These are phyloP conservation scores for Hippasteria phrygiana DNA, from an alignment of 53 echinoderm and acorn worm genomes.

Conservation along the genomic window DNA sequence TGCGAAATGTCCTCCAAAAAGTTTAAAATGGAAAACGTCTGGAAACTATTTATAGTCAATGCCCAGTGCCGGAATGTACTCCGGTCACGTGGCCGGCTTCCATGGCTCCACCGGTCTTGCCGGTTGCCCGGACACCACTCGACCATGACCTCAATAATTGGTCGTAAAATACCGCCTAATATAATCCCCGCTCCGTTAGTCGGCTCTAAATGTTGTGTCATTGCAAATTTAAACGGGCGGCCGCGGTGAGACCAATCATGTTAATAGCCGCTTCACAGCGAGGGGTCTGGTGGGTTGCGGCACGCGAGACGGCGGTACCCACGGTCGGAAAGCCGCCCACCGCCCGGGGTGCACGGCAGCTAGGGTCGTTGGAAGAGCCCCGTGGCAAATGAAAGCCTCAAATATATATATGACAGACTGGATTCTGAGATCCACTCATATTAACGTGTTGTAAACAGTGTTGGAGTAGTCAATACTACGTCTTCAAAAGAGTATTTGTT, in stretches of 20 bases:
- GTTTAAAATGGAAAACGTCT: background rate
- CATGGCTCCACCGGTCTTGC: constrained; percentile 4
- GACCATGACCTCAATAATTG: constrained; percentile 64
- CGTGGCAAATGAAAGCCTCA: too few species aligned
- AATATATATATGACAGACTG: too few species aligned
- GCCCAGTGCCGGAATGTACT: constrained; percentile 3
- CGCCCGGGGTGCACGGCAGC: background rate
- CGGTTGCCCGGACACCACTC: constrained; percentile 13
- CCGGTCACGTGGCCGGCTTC: constrained; percentile 49
- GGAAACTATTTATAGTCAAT: background rate
- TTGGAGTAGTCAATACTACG: too few species aligned
- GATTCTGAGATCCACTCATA: too few species aligned
- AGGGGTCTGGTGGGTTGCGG: constrained; percentile 20
- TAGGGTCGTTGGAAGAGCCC: background rate
- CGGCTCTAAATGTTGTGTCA: background rate
- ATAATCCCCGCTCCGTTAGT: constrained; percentile 5
- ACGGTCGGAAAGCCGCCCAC: background rate
- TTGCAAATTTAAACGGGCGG: constrained; percentile 48
- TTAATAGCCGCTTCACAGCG: constrained; percentile 54
- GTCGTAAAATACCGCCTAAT: constrained; percentile 40
- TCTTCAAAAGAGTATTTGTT: too few species aligned
- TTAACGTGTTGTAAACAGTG: too few species aligned
- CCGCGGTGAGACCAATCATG: constrained; percentile 42
- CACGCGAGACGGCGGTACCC: constrained; percentile 22
- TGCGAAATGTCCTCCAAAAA: background rate